Evolutionary conservation across 2,888 invertebrate genomes (phyloP).

Genomic region (Sylvicola cinctus): DNA sequence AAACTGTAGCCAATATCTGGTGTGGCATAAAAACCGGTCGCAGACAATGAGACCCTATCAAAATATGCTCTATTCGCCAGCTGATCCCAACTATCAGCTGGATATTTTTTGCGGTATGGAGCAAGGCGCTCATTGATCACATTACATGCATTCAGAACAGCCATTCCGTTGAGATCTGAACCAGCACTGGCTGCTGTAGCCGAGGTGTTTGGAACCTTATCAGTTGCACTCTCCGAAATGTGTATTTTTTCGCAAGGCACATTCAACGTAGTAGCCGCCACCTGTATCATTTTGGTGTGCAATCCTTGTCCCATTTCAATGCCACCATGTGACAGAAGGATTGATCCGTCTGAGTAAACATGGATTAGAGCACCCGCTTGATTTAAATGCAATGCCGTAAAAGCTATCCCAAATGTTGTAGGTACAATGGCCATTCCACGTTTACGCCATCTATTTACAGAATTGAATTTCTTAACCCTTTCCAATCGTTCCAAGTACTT

Average conservation of each 20-base stretch:
- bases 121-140: conserved; percentile 48
- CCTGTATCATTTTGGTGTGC: conserved; percentile 89
- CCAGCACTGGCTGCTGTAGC: conserved; percentile 77
- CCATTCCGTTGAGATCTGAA: conserved; percentile 84
- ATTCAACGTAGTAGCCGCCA: conserved; percentile 52
- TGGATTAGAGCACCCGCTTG: conserved; percentile 76
- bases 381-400: conserved; percentile 52
- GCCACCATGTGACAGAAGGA: conserved; percentile 77
- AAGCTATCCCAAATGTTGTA: conserved; percentile 69
- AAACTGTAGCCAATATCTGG: conserved; percentile 53
- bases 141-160: conserved; percentile 65
- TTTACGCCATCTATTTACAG: conserved; percentile 65
- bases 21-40: conserved; percentile 64
- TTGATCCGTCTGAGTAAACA: conserved; percentile 75
- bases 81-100: conserved; percentile 62
- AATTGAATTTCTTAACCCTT: conserved; percentile 47
- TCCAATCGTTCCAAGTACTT: conserved; percentile 35
- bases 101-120: conserved; percentile 52
- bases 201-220: conserved; percentile 80
- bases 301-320: conserved; percentile 95
- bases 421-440: conserved; percentile 65
- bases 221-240: conserved; percentile 65
- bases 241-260: conserved; percentile 54
- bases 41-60: conserved; percentile 55
- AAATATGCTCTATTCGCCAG: conserved; percentile 63